Evolutionary conservation across 2,797 vertebrate genomes (phyloP).

Genomic region (Notoglanidium macrostoma): DNA sequence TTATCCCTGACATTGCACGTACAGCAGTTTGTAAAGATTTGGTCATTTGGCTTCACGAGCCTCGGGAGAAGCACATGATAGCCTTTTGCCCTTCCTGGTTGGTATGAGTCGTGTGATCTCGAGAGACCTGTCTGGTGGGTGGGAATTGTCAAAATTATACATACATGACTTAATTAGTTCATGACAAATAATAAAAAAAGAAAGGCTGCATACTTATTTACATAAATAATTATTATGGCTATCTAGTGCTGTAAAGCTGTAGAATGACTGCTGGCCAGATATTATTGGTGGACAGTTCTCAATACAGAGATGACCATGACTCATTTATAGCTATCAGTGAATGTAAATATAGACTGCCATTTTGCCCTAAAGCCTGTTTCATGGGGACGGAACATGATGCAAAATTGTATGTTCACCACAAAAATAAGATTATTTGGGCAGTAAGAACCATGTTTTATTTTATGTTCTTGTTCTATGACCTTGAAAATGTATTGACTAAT

Average conservation of each 20-base stretch:
- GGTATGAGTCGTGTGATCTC: too few relatives aligned
- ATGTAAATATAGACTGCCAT: background rate
- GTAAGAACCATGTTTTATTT: background rate
- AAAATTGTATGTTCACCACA: background rate
- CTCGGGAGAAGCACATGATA: too few relatives aligned
- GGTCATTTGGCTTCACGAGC: too few relatives aligned
- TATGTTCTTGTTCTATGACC: background rate
- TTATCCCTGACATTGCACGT: too few relatives aligned
- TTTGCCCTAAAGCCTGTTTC: constrained; percentile 12
- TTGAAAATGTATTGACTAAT: background rate
- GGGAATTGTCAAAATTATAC: too few relatives aligned
- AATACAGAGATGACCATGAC: background rate
- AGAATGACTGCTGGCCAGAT: background rate
- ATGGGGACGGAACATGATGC: background rate
- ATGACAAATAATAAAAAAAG: too few relatives aligned
- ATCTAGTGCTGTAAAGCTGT: background rate
- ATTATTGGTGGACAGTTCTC: background rate
- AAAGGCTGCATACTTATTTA: background rate
- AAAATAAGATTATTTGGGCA: background rate
- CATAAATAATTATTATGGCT: background rate
- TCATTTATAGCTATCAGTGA: background rate
- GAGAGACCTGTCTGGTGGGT: too few relatives aligned
- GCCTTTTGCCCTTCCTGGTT: too few relatives aligned
- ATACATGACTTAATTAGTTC: too few relatives aligned
- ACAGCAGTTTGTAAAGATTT: too few relatives aligned